A percentile compares a stretch with the other conserved stretches of the same genome.
phyloP scores from a whole-genome alignment of 2,888 invertebrate genomes.

The Ophion slaviceki region DNA sequence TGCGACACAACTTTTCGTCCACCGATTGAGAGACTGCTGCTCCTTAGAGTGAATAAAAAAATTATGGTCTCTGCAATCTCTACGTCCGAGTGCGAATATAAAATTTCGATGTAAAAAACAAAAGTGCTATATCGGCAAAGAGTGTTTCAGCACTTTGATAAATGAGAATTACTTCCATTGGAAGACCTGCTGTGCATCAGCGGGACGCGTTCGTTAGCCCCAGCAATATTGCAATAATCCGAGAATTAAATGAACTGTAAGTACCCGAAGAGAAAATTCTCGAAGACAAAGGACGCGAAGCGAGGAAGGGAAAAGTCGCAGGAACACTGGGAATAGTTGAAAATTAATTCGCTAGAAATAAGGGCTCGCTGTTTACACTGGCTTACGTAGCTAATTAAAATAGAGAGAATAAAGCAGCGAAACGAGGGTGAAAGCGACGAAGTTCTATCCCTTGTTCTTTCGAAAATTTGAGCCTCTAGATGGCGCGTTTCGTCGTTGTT shows the following conservation, averaged over 20 bases:
- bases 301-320: background rate
- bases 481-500: slow-evolving; percentile 40
- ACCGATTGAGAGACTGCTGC: background rate
- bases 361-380: slow-evolving; percentile 64
- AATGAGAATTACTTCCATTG: background rate
- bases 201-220: background rate
- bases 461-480: slow-evolving; percentile 43
- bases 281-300: background rate
- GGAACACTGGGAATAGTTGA: slow-evolving; percentile 67
- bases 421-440: slow-evolving; percentile 32
- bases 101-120: too few species aligned
- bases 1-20: background rate
- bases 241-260: slow-evolving; percentile 1
- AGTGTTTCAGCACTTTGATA: background rate
- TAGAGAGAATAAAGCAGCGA: slow-evolving; percentile 46
- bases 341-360: slow-evolving; percentile 76
- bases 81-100: too few species aligned
- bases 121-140: background rate
- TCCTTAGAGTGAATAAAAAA: background rate
- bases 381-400: slow-evolving; percentile 61
- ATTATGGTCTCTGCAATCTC: background rate
- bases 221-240: background rate
- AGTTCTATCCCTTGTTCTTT: slow-evolving; percentile 49
- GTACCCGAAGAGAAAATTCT: background rate
- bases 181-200: background rate